Percentiles rank a stretch among this genome's conserved stretches.
phyloP scores from a whole-genome alignment of 1,140 invertebrate species.

The Cyclina sinensis region DNA sequence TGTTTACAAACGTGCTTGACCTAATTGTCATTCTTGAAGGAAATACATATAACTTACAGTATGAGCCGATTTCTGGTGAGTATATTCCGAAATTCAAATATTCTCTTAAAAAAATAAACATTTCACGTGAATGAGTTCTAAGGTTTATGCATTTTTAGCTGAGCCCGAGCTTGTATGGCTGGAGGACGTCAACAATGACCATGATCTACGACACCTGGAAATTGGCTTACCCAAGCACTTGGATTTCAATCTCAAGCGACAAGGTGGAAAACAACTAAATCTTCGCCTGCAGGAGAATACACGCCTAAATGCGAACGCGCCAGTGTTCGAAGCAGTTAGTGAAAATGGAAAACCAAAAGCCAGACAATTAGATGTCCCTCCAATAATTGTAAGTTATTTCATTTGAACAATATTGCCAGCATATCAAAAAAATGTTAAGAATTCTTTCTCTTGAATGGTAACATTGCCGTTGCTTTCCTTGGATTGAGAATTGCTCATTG shows the following conservation, averaged over 20 bases:
- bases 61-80: too few relatives aligned
- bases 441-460: too few relatives aligned
- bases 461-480: too few relatives aligned
- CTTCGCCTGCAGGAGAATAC: conserved; percentile 4
- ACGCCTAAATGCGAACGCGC: conserved; percentile 23
- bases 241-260: neutral
- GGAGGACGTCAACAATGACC: neutral
- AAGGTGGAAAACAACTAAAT: neutral
- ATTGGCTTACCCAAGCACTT: neutral
- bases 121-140: too few relatives aligned
- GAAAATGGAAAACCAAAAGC: neutral
- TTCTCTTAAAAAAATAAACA: too few relatives aligned
- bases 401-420: too few relatives aligned
- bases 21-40: too few relatives aligned
- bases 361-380: neutral
- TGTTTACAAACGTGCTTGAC: too few relatives aligned
- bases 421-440: too few relatives aligned
- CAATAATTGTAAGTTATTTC: neutral
- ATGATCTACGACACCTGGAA: conserved; percentile 1
- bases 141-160: neutral
- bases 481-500: too few relatives aligned
- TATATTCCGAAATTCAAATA: too few relatives aligned
- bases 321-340: neutral
- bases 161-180: conserved; percentile 8
- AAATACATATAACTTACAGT: too few relatives aligned